Base-by-base conservation (phyloP, 2,888 invertebrate genomes). In the Campoplex nolae region DNA sequence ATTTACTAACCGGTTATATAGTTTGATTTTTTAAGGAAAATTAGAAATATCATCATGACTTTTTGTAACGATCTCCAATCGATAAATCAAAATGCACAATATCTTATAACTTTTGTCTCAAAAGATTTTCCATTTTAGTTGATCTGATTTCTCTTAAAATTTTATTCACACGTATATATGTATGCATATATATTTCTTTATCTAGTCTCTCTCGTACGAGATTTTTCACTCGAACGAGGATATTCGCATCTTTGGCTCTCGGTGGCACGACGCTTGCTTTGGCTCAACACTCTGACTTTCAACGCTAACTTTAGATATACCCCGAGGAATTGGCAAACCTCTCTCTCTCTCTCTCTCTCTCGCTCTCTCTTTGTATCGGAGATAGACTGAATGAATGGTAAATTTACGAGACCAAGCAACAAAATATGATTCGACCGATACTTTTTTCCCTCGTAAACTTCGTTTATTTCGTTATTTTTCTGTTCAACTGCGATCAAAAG, bases 281-380 rank as follows among this genome's bases (percentile, higher is more conserved):
- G 91, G 91, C 91, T 90, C 88, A 86, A 85, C 87, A 86, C 89
- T 87, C 74, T 87, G 89, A 90, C 88, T 88, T 82, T 79, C 85
- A 85, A 86, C 88, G 89, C 92, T 93, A 93, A 93, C 92, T 93
- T 93, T 92, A 93, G 92, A 91, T 88, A 82, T 82, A 79, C 88
- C 83, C 87, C 87, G 83, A 91, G 90, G 90, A 92, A 92, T 92
- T 92, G 92, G 91, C 91, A 90, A 90, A 90, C 88, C 76, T 85
- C 80, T 82, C 18, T 62, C 35, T 51, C 45, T 58, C 62, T 80
- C 79, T 48, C 54, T 75, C 70, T 70, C 35, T 51, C 88, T 23
- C 85, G 76, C 83, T 35, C 87, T 28, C 83, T 73, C 51, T 73
- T 80, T 62, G 42, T 48, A 58, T 35, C 42, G 38, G 51, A 65